Evolutionary conservation across 92 coral and sea anemone genomes (phyloP).

Genomic region (Parazoanthus swiftii): DNA sequence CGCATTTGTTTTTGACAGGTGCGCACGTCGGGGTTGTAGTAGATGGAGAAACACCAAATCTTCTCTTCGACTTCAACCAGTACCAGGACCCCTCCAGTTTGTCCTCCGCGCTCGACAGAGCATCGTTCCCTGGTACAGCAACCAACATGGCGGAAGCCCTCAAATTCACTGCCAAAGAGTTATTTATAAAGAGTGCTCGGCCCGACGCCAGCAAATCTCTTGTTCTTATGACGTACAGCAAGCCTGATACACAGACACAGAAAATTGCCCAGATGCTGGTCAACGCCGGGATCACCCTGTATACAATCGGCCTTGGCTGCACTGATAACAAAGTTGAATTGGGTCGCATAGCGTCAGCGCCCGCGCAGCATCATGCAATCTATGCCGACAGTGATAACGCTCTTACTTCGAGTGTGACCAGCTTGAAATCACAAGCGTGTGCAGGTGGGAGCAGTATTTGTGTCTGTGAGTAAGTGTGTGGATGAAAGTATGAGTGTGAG

Average conservation of each 20-base stretch:
- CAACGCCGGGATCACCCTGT: slow-evolving; percentile 16
- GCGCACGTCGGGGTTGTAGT: slow-evolving; percentile 22
- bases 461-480: neutral
- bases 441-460: slow-evolving; percentile 1
- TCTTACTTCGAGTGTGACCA: neutral
- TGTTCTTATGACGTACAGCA: slow-evolving; percentile 25
- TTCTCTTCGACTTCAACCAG: slow-evolving; percentile 25
- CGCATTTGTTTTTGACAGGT: neutral
- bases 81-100: slow-evolving; percentile 17
- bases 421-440: neutral
- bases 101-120: slow-evolving; percentile 1
- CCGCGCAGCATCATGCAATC: slow-evolving; percentile 6
- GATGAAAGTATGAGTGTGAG: neutral
- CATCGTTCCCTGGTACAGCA: neutral
- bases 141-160: slow-evolving; percentile 4
- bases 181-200: slow-evolving; percentile 23
- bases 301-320: slow-evolving; percentile 28
- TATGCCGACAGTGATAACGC: slow-evolving; percentile 24
- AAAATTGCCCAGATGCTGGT: neutral
- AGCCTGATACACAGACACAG: slow-evolving; percentile 19
- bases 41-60: slow-evolving; percentile 12
- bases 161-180: slow-evolving; percentile 17
- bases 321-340: neutral
- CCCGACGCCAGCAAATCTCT: slow-evolving; percentile 20
- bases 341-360: neutral